Percentiles rank a stretch among this genome's conserved stretches.
phyloP scores from a whole-genome alignment of 2,888 invertebrate genomes.

The Heliconius hortense region DNA sequence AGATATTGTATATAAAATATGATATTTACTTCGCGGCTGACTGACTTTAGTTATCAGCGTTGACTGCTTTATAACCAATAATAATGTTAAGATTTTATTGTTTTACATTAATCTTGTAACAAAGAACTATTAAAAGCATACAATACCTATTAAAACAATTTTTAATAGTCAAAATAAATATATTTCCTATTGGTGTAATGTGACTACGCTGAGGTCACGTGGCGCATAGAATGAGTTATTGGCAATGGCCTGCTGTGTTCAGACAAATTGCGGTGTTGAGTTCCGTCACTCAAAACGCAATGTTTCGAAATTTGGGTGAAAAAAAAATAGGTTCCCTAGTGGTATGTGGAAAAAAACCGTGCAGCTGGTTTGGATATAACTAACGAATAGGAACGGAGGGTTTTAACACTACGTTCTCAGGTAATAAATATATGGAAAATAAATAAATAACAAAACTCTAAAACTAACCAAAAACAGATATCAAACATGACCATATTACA shows the following conservation, averaged over 20 bases:
- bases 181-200: background rate
- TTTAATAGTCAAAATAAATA: background rate
- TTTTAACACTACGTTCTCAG: too few species aligned
- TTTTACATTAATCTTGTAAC: conserved; percentile 1
- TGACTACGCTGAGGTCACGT: background rate
- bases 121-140: conserved; percentile 3
- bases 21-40: conserved; percentile 8
- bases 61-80: conserved; percentile 5
- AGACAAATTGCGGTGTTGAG: background rate
- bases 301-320: background rate
- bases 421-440: too few species aligned
- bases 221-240: background rate
- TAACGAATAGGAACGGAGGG: too few species aligned
- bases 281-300: background rate
- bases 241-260: background rate
- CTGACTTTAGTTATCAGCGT: conserved; percentile 21
- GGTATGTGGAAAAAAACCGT: too few species aligned
- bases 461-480: background rate
- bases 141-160: background rate
- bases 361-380: too few species aligned
- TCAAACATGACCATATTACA: background rate
- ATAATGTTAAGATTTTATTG: background rate
- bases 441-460: background rate
- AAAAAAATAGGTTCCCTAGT: too few species aligned
- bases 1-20: background rate